Percentiles rank a stretch among this genome's conserved stretches.
These are phyloP conservation scores for Heliocidaris tuberculata DNA, from an alignment of 35 echinoderm and acorn worm genomes.

Conservation along the genomic window DNA sequence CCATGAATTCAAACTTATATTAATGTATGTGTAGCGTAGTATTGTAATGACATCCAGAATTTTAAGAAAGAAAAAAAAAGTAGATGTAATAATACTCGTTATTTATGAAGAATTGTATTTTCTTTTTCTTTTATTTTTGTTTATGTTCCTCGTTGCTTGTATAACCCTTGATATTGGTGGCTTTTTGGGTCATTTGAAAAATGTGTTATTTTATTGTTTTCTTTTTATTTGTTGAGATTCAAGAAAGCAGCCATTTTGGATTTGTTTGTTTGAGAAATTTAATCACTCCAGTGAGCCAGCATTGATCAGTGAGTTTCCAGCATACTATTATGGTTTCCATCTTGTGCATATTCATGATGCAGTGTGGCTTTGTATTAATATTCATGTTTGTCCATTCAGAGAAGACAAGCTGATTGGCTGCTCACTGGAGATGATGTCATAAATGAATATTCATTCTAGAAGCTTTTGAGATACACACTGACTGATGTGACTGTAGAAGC, in stretches of 20 bases:
- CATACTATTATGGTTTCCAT: background rate
- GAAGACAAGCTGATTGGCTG: conserved; percentile 28
- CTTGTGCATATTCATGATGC: conserved; percentile 36
- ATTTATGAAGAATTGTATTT: conserved; percentile 35
- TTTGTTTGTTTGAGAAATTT: background rate
- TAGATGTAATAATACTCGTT: conserved; percentile 33
- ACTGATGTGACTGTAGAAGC: conserved; percentile 42
- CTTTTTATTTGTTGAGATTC: background rate
- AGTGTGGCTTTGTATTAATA: conserved; percentile 48
- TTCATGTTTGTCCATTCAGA: conserved; percentile 24
- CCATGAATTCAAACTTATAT: background rate
- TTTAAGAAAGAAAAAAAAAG: conserved; percentile 18
- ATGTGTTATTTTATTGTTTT: background rate
- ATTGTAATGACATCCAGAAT: background rate
- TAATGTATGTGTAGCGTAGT: background rate
- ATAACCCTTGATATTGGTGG: conserved; percentile 43
- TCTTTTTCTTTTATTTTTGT: conserved; percentile 26
- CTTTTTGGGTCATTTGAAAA: conserved; percentile 52
- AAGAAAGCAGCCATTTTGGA: background rate
- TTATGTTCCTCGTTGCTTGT: conserved; percentile 43
- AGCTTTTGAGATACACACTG: conserved; percentile 28
- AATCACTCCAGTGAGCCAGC: background rate
- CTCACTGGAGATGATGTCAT: conserved; percentile 23
- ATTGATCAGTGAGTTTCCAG: background rate
- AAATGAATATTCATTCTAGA: conserved; percentile 47